These are phyloP conservation scores for Phengaris alcon DNA, from an alignment of 2,888 invertebrate species.

Conservation along the genomic window DNA sequence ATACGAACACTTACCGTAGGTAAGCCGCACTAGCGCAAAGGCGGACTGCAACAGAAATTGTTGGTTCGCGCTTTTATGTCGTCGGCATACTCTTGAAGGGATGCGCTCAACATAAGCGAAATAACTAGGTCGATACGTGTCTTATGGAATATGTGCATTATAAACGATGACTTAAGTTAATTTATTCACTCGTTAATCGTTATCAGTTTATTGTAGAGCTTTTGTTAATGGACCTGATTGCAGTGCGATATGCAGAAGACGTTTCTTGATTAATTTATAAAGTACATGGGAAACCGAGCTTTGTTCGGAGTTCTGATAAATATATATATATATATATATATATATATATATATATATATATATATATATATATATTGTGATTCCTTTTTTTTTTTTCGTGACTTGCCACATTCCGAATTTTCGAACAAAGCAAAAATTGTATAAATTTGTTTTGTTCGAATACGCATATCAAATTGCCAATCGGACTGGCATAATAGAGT, in stretches of 20 bases:
- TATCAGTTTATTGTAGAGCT: slow-evolving; percentile 22
- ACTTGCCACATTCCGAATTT: too few species aligned
- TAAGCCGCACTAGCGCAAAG: slow-evolving; percentile 61
- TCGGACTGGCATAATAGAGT: too few species aligned
- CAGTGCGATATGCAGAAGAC: not conserved
- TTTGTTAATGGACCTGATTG: slow-evolving; percentile 4
- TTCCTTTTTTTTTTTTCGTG: too few species aligned
- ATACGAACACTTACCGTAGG: slow-evolving; percentile 61
- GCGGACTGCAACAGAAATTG: slow-evolving; percentile 56
- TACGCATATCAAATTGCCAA: too few species aligned
- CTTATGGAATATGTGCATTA: slow-evolving; percentile 36
- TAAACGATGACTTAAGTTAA: slow-evolving; percentile 29
- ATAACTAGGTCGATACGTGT: slow-evolving; percentile 42
- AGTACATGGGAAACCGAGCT: not conserved
- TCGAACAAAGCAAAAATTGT: too few species aligned
- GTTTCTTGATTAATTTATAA: not conserved
- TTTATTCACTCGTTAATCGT: slow-evolving; percentile 31
- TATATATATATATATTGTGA: too few species aligned
- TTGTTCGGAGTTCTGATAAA: too few species aligned
- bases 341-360: too few species aligned
- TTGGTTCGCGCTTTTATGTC: slow-evolving; percentile 59
- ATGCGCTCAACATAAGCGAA: slow-evolving; percentile 44
- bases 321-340: too few species aligned
- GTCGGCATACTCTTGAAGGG: slow-evolving; percentile 53
- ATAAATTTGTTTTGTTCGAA: too few species aligned